phyloP scores from a whole-genome alignment of 2,113 vertebrate genomes.

The Himantopus leucocephalus region DNA sequence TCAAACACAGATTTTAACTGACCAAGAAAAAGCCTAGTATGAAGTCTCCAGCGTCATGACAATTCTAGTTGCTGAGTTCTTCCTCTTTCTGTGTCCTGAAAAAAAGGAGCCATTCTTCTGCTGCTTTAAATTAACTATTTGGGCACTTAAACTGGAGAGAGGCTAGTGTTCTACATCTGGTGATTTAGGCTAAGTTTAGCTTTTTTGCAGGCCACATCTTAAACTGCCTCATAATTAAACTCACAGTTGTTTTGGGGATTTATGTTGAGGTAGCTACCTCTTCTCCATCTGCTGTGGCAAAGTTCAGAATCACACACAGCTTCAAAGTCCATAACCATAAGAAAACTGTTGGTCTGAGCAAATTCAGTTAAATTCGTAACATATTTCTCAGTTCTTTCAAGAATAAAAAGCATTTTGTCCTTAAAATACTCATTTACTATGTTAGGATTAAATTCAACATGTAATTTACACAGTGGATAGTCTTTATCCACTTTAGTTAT shows the following conservation, averaged over 20 bases:
- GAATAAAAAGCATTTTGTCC: background rate
- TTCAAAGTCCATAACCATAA: background rate
- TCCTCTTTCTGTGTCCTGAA: background rate
- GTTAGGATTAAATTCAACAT: background rate
- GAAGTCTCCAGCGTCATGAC: background rate
- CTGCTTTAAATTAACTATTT: background rate
- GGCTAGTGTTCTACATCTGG: background rate
- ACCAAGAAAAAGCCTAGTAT: background rate
- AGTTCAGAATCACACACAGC: background rate
- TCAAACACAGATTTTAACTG: background rate
- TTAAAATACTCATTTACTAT: background rate
- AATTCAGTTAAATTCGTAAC: background rate
- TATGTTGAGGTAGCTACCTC: background rate
- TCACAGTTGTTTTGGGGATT: background rate
- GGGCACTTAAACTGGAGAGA: background rate
- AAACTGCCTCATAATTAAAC: background rate
- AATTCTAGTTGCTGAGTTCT: background rate
- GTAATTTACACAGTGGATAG: background rate
- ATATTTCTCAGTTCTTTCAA: background rate
- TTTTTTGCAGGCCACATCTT: background rate
- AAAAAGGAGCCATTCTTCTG: background rate
- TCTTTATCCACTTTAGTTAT: background rate
- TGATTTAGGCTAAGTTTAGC: background rate
- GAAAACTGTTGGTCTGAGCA: background rate
- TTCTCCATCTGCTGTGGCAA: background rate